phyloP scores from a whole-genome alignment of 2,888 invertebrate species.

The Argyra leucocephala region DNA sequence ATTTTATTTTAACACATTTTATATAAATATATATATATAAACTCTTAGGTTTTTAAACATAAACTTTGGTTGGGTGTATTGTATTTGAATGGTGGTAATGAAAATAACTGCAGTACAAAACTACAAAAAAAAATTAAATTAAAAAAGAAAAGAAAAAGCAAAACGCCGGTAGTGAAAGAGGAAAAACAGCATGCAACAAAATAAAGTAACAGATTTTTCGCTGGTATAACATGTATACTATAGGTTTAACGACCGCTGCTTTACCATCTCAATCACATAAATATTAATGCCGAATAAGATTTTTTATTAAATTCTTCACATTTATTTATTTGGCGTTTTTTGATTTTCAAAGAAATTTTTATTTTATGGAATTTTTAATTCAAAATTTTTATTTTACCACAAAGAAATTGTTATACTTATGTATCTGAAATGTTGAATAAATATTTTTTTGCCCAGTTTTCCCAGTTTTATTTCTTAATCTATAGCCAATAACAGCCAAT shows the following conservation, averaged over 20 bases:
- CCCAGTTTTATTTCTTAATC: too few species aligned
- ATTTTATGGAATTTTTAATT: too few species aligned
- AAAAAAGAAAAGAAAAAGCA: background rate
- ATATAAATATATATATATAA: background rate
- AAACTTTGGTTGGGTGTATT: background rate
- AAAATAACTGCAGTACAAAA: background rate
- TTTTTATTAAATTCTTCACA: background rate
- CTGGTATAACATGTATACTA: background rate
- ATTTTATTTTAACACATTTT: too few species aligned
- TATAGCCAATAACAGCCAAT: too few species aligned
- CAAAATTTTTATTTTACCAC: too few species aligned
- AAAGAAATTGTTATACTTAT: too few species aligned
- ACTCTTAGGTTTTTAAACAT: background rate
- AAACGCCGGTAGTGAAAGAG: slow-evolving; percentile 3
- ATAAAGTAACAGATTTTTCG: background rate
- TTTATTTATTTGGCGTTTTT: too few species aligned
- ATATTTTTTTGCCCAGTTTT: too few species aligned
- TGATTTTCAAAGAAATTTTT: too few species aligned
- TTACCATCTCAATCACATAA: background rate
- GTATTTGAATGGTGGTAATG: background rate
- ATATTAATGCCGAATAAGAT: background rate
- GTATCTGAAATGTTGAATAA: too few species aligned
- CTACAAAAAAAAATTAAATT: background rate
- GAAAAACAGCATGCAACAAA: slow-evolving; percentile 6
- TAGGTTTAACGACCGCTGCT: background rate